Conservation (phyloP, 2,797 vertebrate genomes). For the Lacerta bilineata region DNA sequence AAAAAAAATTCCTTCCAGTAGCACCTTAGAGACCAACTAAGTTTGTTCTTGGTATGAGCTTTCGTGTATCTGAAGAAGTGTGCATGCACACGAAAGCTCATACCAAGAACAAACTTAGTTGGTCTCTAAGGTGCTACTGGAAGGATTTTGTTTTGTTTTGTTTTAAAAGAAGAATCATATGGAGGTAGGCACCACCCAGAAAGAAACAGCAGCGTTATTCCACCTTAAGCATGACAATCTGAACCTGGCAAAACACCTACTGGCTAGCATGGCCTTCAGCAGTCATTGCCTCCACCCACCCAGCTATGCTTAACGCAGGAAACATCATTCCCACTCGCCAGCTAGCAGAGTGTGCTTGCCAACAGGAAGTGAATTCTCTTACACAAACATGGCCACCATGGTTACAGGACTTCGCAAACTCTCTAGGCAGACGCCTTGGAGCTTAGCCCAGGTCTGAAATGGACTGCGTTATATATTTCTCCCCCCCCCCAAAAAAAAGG, state of each 20-base stretch:
- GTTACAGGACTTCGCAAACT: conserved; percentile 32
- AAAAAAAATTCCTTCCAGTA: too few species aligned
- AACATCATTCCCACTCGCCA: not conserved
- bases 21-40: too few species aligned
- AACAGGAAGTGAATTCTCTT: not conserved
- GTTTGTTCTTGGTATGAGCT: too few species aligned
- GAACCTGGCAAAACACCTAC: not conserved
- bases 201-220: not conserved
- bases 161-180: not conserved
- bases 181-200: not conserved
- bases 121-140: too few species aligned
- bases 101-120: too few species aligned
- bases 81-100: too few species aligned
- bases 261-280: not conserved
- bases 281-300: not conserved
- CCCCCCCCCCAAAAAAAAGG: not conserved
- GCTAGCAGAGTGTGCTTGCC: conserved; percentile 9
- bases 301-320: not conserved
- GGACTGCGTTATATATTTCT: conserved; percentile 50
- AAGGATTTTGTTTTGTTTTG: too few species aligned
- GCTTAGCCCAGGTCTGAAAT: conserved; percentile 42
- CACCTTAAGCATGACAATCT: not conserved
- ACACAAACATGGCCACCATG: rapidly evolving
- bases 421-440: conserved; percentile 18
- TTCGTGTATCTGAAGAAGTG: too few species aligned